A percentile compares a stretch with the other conserved stretches of the same genome.
Conservation (phyloP, 2,888 invertebrate genomes). For the Pristionchus maxplancki region DNA sequence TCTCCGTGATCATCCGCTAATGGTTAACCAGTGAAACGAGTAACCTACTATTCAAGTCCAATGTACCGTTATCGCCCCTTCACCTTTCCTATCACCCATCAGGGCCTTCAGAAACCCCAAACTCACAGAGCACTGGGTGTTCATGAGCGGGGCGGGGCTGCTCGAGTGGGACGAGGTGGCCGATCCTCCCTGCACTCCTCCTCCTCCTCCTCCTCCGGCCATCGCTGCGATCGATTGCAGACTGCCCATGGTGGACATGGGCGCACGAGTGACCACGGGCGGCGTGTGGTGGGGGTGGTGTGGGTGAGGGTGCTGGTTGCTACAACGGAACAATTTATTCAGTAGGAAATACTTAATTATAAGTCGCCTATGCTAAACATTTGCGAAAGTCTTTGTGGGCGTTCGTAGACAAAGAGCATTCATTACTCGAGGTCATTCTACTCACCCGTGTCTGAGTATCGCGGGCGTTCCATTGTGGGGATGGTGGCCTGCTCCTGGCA, state of each 20-base stretch:
- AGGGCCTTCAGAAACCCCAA: background rate
- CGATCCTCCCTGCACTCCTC: too few species aligned
- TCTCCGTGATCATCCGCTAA: background rate
- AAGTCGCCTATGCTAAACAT: too few species aligned
- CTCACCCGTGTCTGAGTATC: too few species aligned
- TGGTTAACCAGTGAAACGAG: background rate
- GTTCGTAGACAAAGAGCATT: too few species aligned
- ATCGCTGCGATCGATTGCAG: conserved; percentile 12
- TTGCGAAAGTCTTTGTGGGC: too few species aligned
- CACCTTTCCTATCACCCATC: background rate
- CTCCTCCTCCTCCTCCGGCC: background rate
- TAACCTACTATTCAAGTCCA: background rate
- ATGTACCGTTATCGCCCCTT: background rate
- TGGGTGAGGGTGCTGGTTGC: background rate
- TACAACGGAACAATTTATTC: too few species aligned
- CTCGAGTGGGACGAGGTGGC: background rate
- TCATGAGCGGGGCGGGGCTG: background rate
- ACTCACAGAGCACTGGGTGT: background rate
- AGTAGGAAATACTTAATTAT: too few species aligned
- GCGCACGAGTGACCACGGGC: background rate
- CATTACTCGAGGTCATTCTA: too few species aligned
- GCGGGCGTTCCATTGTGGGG: background rate
- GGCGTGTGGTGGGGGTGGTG: background rate
- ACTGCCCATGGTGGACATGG: conserved; percentile 28
- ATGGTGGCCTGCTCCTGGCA: background rate